phyloP scores from a whole-genome alignment of 2,888 invertebrate genomes.

The Toxonevra muliebris region DNA sequence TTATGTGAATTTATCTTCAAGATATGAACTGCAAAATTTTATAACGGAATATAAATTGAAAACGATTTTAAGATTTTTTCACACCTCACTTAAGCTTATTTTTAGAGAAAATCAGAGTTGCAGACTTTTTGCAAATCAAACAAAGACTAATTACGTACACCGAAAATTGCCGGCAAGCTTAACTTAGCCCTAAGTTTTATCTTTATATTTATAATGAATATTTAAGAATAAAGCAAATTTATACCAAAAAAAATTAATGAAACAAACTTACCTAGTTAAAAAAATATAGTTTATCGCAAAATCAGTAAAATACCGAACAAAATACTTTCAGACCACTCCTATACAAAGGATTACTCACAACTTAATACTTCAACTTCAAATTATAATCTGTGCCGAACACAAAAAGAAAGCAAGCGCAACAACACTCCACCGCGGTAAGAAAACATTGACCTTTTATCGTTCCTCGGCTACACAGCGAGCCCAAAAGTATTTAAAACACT shows the following conservation, averaged over 20 bases:
- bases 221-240: too few species aligned
- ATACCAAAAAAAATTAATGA: slow-evolving; percentile 4
- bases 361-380: slow-evolving; percentile 41
- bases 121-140: not conserved
- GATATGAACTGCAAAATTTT: too few species aligned
- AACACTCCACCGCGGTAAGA: slow-evolving; percentile 19
- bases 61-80: too few species aligned
- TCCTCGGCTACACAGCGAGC: not conserved
- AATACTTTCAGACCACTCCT: slow-evolving; percentile 39
- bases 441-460: slow-evolving; percentile 9
- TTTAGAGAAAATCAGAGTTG: not conserved
- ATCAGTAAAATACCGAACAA: slow-evolving; percentile 17
- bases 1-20: too few species aligned
- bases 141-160: too few species aligned
- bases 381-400: slow-evolving; percentile 29
- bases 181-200: too few species aligned
- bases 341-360: slow-evolving; percentile 42
- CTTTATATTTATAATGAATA: too few species aligned
- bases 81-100: too few species aligned
- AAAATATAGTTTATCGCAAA: slow-evolving; percentile 33
- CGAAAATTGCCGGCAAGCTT: too few species aligned
- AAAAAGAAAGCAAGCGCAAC: slow-evolving; percentile 27
- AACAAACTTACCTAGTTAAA: slow-evolving; percentile 32
- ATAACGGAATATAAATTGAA: too few species aligned
- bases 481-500: too few species aligned